Evolutionary conservation across 1,140 invertebrate genomes (phyloP).

Genomic region (Drosophila nigrodunni): DNA sequence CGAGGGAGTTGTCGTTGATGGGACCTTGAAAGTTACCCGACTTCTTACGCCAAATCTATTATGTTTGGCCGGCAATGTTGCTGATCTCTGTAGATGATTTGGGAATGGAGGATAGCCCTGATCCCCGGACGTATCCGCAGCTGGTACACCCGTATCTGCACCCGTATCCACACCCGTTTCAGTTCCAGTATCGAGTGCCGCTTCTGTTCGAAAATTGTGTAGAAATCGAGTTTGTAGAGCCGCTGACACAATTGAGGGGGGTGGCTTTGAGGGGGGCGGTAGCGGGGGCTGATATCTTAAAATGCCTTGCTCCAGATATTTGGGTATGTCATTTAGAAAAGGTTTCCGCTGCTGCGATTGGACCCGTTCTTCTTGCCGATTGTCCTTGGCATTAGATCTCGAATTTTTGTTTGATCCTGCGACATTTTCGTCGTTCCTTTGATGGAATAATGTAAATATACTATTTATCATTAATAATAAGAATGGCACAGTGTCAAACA

Average conservation of each 20-base stretch:
- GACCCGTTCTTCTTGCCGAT: conserved; percentile 14
- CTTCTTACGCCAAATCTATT: conserved; percentile 64
- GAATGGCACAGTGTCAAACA: too few species aligned
- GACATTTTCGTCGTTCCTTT: conserved; percentile 67
- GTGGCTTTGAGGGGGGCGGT: conserved; percentile 55
- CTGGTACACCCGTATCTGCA: background rate
- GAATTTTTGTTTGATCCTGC: conserved; percentile 16
- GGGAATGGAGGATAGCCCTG: conserved; percentile 18
- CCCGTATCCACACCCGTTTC: too few species aligned
- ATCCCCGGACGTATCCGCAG: conserved; percentile 31
- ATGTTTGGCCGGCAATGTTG: conserved; percentile 79
- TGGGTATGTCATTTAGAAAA: conserved; percentile 36
- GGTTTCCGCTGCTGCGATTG: conserved; percentile 20
- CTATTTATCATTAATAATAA: background rate
- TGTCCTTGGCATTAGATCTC: conserved; percentile 17
- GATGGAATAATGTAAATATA: background rate
- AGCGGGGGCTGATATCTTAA: conserved; percentile 46
- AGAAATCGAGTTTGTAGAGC: conserved; percentile 32
- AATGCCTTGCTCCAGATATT: conserved; percentile 27
- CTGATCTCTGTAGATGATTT: conserved; percentile 76
- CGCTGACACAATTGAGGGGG: conserved; percentile 32
- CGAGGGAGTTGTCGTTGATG: conserved; percentile 22
- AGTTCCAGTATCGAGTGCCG: background rate
- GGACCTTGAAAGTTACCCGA: conserved; percentile 74
- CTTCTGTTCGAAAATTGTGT: conserved; percentile 27